Evolutionary conservation across 1,140 invertebrate species (phyloP).

Genomic region (Ostrea edulis): DNA sequence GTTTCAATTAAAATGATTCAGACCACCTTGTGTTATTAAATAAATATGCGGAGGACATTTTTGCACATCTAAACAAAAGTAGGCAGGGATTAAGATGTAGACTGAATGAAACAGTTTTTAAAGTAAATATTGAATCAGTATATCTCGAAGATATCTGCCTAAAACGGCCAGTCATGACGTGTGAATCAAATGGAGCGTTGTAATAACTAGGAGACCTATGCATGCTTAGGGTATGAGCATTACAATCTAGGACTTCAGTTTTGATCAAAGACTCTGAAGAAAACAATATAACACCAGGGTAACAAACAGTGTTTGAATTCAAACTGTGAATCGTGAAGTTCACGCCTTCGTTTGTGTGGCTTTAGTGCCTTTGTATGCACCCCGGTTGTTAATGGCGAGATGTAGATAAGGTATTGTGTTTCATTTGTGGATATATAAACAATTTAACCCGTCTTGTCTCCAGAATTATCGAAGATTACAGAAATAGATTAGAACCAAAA

Average conservation of each 20-base stretch:
- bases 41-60: neutral
- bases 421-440: conserved; percentile 7
- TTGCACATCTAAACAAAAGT: neutral
- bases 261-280: neutral
- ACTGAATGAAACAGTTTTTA: conserved; percentile 10
- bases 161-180: neutral
- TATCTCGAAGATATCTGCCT: neutral
- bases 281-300: neutral
- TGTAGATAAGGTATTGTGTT: conserved; percentile 20
- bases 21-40: neutral
- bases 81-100: neutral
- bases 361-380: neutral
- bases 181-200: neutral
- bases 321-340: neutral
- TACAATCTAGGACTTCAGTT: neutral
- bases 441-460: conserved; percentile 11
- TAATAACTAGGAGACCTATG: conserved; percentile 3
- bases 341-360: neutral
- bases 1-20: neutral
- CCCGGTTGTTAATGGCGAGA: neutral
- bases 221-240: conserved; percentile 2
- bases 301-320: neutral
- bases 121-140: conserved; percentile 24
- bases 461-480: neutral
- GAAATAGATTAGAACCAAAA: neutral